Evolutionary conservation across 2,888 invertebrate genomes (phyloP).

Genomic region (Anagyrus pseudococci): DNA sequence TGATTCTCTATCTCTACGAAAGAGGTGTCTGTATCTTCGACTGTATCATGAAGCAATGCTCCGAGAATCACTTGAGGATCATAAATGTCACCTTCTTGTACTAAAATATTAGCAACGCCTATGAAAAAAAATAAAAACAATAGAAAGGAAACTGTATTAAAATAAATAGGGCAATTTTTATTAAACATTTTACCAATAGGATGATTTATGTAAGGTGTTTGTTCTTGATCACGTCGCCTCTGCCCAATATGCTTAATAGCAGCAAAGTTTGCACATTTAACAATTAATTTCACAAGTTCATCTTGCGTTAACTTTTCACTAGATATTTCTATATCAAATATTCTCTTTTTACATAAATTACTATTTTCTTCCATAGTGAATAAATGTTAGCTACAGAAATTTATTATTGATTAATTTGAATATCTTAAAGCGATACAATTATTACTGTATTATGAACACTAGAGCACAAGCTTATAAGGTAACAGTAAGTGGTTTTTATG

Average conservation of each 20-base stretch:
- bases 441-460: too few relatives aligned
- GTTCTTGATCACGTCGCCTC: constrained; percentile 69
- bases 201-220: constrained; percentile 84
- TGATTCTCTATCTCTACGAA: constrained; percentile 70
- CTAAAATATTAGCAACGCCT: constrained; percentile 76
- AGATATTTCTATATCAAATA: constrained; percentile 3
- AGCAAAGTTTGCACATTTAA: constrained; percentile 71
- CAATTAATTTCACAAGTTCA: constrained; percentile 42
- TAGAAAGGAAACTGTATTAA: too few relatives aligned
- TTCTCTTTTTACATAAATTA: constrained; percentile 15
- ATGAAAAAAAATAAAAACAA: too few relatives aligned
- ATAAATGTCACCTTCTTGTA: constrained; percentile 68
- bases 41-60: constrained; percentile 82
- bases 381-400: too few relatives aligned
- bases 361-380: constrained; percentile 7
- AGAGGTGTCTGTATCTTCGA: constrained; percentile 83
- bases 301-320: constrained; percentile 8
- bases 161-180: too few relatives aligned
- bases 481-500: too few relatives aligned
- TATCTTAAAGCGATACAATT: too few relatives aligned
- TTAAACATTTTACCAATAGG: constrained; percentile 77
- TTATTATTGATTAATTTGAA: too few relatives aligned
- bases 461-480: too few relatives aligned
- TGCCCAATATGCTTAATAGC: constrained; percentile 78
- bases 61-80: constrained; percentile 70